A percentile compares a stretch with the other conserved stretches of the same genome.
Evolutionary conservation across 2,113 vertebrate genomes (phyloP).

Genomic region (Heliornis fulica): DNA sequence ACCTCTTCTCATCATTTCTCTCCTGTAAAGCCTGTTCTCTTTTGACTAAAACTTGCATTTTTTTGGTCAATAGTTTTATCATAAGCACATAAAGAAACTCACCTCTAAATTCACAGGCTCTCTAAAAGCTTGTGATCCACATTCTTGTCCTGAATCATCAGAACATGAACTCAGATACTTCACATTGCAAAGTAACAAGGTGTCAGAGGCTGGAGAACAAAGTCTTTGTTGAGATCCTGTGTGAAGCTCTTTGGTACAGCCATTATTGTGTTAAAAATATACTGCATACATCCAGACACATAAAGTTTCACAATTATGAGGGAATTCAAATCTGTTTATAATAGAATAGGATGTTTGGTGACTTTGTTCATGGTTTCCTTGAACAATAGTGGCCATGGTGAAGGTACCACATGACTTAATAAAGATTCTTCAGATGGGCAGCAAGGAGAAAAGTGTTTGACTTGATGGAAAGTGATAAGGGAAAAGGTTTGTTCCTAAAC

Average conservation of each 20-base stretch:
- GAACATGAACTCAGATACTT: not conserved
- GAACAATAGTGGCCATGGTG: not conserved
- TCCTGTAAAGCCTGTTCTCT: not conserved
- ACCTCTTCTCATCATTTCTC: not conserved
- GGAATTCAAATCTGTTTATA: not conserved
- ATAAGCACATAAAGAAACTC: fast-evolving
- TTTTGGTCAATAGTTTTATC: not conserved
- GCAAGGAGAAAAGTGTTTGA: not conserved
- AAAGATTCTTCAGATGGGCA: not conserved
- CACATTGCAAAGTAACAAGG: fast-evolving
- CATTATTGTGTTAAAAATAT: not conserved
- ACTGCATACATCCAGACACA: not conserved
- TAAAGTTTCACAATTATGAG: not conserved
- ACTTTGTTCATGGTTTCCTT: not conserved
- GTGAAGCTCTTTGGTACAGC: not conserved
- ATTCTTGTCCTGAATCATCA: not conserved
- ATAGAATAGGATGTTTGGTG: not conserved
- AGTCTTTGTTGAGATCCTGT: not conserved
- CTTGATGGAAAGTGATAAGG: not conserved
- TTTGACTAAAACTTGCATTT: not conserved
- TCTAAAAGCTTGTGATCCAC: not conserved
- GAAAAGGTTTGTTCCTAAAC: not conserved
- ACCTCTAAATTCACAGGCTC: not conserved
- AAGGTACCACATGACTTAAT: fast-evolving
- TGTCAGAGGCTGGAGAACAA: not conserved